Evolutionary conservation across 2,113 vertebrate species (phyloP), one percentile per base, ranked within the genome.

Genomic region (Elephas maximus): DNA sequence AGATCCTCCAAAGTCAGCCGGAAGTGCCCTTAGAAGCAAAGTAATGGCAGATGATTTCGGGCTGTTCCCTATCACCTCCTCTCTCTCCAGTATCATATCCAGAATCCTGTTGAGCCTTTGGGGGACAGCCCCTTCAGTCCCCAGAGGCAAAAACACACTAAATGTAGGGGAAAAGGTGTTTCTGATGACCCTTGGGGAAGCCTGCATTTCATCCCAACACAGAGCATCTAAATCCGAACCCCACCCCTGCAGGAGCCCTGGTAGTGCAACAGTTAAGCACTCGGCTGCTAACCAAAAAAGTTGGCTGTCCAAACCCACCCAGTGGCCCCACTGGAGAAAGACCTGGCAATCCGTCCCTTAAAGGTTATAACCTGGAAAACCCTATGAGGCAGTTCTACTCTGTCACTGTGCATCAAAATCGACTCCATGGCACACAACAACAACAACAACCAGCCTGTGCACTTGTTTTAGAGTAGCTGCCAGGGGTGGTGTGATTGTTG

Each of bases 21-120:
- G 18, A 80, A 60, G 6, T 21, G 20, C 51, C 8, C 6, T 21
- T 14, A 24, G 60, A 82, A 83, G 71, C 11, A 41, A 76, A 33
- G n/a, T 30, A 12, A 65, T 24, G 37, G 57, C 48, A 3, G 69
- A 30, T 5, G 8, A 37, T 0, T 5, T 0, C 1, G 2, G 8
- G 8, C 0, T 18, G 30, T 10, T 15, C 26, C 9, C 0, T 6
- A 57, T 18, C 37, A 5, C 14, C 37, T 53, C 48, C 24, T 0
- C 67, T 9, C 10, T 41, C 20, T 8, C 67, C 48, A 14, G 21
- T 10, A 6, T 77, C 21, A 5, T 20, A 10, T 57, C 44, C 8
- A 73, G n/a, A 51, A 44, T 8, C 77, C 45, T 24, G 5, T 24
- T 17, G 65, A 41, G 28, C 6, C 71, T 63, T 26, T 17, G 12